Percentiles rank a stretch among this genome's conserved stretches.
Conservation (phyloP, 2,113 vertebrate genomes). For the Trematocara stigmaticum region DNA sequence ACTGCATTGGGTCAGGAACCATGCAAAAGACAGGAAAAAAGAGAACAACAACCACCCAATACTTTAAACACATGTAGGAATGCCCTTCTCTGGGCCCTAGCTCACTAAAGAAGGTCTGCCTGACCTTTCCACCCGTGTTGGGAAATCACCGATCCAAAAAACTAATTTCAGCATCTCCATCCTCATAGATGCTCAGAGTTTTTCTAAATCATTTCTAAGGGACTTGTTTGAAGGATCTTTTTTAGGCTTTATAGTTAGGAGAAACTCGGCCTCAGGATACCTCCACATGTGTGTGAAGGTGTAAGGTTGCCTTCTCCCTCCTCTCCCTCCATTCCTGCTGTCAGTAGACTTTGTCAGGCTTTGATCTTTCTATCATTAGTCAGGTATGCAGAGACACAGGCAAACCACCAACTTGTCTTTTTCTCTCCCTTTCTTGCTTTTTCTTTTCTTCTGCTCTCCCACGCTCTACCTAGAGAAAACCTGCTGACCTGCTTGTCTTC, state of each 20-base stretch:
- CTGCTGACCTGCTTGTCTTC: conserved; percentile 63
- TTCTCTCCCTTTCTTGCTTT: conserved; percentile 10
- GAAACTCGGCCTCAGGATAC: neutral
- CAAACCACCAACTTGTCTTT: conserved; percentile 36
- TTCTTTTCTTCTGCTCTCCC: conserved; percentile 29
- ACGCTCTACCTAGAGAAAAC: conserved; percentile 43
- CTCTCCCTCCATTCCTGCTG: conserved; percentile 51
- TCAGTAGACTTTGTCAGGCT: conserved; percentile 38
- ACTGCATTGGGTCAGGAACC: fast-evolving
- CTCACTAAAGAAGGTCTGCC: neutral
- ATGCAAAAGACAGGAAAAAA: neutral
- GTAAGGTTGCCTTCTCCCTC: conserved; percentile 3
- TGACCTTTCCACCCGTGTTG: neutral
- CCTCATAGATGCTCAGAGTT: neutral
- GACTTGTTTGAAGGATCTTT: neutral
- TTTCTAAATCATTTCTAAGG: neutral
- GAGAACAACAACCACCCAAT: neutral
- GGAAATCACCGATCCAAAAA: neutral
- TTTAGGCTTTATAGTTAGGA: neutral
- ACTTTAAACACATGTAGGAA: neutral
- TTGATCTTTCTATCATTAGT: conserved; percentile 71
- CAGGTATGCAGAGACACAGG: conserved; percentile 65
- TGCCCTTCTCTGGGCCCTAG: fast-evolving
- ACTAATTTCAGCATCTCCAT: neutral
- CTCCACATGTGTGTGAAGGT: neutral